Conservation (phyloP, 2,888 invertebrate genomes). For the Syrista parreyssii region DNA sequence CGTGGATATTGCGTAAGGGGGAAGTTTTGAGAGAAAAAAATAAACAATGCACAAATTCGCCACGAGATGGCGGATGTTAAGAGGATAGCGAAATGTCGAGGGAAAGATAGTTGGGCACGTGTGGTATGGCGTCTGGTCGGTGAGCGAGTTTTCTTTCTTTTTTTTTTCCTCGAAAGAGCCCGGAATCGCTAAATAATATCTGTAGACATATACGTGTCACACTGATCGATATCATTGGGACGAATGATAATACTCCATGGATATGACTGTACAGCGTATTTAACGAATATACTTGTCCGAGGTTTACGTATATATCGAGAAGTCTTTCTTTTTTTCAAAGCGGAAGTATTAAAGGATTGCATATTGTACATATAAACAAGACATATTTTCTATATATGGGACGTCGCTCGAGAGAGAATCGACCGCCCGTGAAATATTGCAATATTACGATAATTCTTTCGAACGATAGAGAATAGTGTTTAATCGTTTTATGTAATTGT, state of each 20-base stretch:
- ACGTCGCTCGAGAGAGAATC: conserved; percentile 58
- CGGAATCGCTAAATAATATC: conserved; percentile 8
- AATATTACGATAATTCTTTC: conserved; percentile 66
- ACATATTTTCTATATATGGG: conserved; percentile 66
- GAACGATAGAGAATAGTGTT: conserved; percentile 64
- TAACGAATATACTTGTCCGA: conserved; percentile 55
- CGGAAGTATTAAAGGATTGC: conserved; percentile 61
- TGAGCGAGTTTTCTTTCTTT: not conserved
- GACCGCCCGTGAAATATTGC: conserved; percentile 64
- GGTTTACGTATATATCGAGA: conserved; percentile 48
- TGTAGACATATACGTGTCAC: not conserved
- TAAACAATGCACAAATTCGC: conserved; percentile 39
- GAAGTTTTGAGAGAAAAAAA: conserved; percentile 30
- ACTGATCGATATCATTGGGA: conserved; percentile 1
- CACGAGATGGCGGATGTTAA: not conserved
- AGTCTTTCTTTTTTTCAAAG: conserved; percentile 50
- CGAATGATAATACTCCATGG: conserved; percentile 54
- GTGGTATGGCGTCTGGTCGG: conserved; percentile 33
- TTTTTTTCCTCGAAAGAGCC: not conserved
- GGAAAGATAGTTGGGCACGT: conserved; percentile 1
- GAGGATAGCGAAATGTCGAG: not conserved
- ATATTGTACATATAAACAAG: conserved; percentile 66
- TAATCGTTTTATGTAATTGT: conserved; percentile 66
- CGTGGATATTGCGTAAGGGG: conserved; percentile 26
- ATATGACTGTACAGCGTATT: conserved; percentile 62